These are phyloP conservation scores for Pionites leucogaster DNA, from an alignment of 2,113 vertebrate species.

Conservation along the genomic window DNA sequence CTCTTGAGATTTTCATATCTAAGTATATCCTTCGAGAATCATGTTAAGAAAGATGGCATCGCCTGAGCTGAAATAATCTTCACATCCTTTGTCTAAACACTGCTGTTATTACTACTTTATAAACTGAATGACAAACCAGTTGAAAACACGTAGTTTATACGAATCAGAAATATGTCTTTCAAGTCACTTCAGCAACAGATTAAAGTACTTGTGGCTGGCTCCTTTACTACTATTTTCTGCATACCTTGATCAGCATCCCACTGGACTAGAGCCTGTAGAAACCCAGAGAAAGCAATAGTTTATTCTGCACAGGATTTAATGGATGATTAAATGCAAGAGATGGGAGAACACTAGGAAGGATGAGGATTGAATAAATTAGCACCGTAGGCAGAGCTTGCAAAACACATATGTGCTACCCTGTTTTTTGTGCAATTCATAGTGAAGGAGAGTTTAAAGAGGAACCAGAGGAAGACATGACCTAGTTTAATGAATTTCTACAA, in stretches of 20 bases:
- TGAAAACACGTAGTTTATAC: not conserved
- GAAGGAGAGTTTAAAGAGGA: not conserved
- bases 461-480: not conserved
- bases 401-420: not conserved
- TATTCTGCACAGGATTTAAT: not conserved
- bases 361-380: not conserved
- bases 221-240: not conserved
- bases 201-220: not conserved
- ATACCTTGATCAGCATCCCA: not conserved
- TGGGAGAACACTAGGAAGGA: not conserved
- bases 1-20: not conserved
- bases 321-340: not conserved
- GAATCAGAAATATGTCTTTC: not conserved
- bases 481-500: not conserved
- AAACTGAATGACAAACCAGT: not conserved
- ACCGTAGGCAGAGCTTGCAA: not conserved
- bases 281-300: not conserved
- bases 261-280: not conserved
- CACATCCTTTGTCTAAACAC: not conserved
- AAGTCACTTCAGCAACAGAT: not conserved
- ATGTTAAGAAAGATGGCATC: not conserved
- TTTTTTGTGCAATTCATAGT: not conserved
- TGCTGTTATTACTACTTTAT: not conserved
- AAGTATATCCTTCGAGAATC: not conserved
- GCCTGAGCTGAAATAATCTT: not conserved